Evolutionary conservation across 1,140 invertebrate genomes (phyloP), one percentile per base, ranked within the genome.

Genomic region (Augochlora pura): DNA sequence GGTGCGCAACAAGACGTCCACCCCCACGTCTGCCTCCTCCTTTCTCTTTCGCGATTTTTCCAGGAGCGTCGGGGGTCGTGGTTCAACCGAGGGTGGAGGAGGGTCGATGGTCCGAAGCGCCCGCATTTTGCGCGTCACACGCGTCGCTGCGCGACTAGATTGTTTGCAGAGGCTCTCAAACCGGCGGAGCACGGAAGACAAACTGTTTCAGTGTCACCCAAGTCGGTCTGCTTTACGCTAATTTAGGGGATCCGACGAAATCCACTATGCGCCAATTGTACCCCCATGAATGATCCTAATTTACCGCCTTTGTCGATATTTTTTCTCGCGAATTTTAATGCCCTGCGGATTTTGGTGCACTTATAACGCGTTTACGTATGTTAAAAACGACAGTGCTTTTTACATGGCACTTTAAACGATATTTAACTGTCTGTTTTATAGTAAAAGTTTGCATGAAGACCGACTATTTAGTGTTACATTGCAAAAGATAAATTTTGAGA

Each of bases 161-260:
- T 93, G 92, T 93, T 93, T 93, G 92, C 92, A 93, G 92, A 90
- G 92, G 92, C 92, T 93, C 92, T 93, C 92, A 93, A 93, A 92
- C 90, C 62, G 25, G 8, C 25, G 46, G 27, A 64, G 59, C 42
- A 70, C 46, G 52, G 70, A 82, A 84, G 82, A 82, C 86, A 84
- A 86, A 87, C 85, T 71, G 14, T 74, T 64, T 16, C 62, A 42
- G 57, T 59, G 68, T 65, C 25, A 83, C 69, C 70, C 74, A 80
- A 80, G 54, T 42, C 57, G 69, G 60, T 83, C 32, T 77, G 18
- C 27, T 46, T 74, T 60, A 65, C 25, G 38, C 70, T 71, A 65
- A 80, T 64, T 38, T 32, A 23, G 5, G 27, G 68, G 32, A 23
- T 54, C 52, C 46, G 25, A 64, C 32, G 9, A 32, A 32, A n/a